A percentile compares a stretch with the other conserved stretches of the same genome.
phyloP scores from a whole-genome alignment of 1,140 invertebrate genomes.

The Eueides isabella region DNA sequence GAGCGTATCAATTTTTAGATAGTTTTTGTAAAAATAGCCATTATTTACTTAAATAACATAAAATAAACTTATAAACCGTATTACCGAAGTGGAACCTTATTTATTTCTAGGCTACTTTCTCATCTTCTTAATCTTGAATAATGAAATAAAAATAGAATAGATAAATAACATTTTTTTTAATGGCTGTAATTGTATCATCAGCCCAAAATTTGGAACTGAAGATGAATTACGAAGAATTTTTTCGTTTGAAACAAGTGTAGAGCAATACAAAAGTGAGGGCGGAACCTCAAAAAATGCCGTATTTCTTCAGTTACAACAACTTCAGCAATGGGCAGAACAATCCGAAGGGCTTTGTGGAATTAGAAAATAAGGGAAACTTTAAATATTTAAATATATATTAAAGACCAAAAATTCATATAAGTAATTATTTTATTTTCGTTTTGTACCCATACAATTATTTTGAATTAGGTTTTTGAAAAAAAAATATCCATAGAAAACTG shows the following conservation, averaged over 20 bases:
- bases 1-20: too few relatives aligned
- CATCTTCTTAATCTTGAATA: not conserved
- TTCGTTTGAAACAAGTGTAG: constrained; percentile 83
- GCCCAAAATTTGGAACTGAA: constrained; percentile 66
- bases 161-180: not conserved
- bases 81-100: too few relatives aligned
- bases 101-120: too few relatives aligned
- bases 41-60: too few relatives aligned
- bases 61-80: too few relatives aligned
- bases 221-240: constrained; percentile 81
- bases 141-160: too few relatives aligned
- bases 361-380: not conserved
- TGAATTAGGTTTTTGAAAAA: too few relatives aligned
- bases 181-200: constrained; percentile 44
- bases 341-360: not conserved
- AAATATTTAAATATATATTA: too few relatives aligned
- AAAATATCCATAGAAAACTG: too few relatives aligned
- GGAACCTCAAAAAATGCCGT: constrained; percentile 77
- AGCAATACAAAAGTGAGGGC: constrained; percentile 82
- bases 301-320: constrained; percentile 52
- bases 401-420: not conserved
- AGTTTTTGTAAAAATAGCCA: too few relatives aligned
- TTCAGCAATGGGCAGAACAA: constrained; percentile 47
- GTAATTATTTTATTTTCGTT: not conserved
- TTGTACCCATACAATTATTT: not conserved